A percentile compares a stretch with the other conserved stretches of the same genome.
These are phyloP conservation scores for Nezara viridula DNA, from an alignment of 2,888 invertebrate genomes.

Conservation along the genomic window DNA sequence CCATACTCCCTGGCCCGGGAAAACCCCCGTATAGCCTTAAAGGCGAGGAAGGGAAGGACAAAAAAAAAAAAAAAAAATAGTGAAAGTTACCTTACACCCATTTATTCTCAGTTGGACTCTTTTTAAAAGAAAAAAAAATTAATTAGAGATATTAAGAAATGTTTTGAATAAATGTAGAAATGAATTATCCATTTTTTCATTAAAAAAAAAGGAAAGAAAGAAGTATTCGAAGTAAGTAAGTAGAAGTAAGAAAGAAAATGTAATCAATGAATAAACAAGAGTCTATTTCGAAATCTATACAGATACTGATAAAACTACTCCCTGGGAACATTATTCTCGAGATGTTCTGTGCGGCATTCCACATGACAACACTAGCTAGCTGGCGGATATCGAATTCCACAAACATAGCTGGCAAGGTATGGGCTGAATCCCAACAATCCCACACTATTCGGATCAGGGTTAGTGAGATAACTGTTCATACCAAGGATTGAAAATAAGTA, in stretches of 20 bases:
- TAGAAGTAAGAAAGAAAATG: neutral
- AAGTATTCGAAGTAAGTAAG: no score
- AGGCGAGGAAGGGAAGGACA: no score
- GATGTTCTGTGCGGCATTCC: neutral
- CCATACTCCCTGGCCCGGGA: no score
- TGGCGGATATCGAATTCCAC: constrained; percentile 1
- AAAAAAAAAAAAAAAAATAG: no score
- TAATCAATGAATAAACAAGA: neutral
- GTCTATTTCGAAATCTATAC: neutral
- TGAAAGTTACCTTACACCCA: no score
- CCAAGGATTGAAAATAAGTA: neutral
- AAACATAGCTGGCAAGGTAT: neutral
- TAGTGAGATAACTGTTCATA: neutral
- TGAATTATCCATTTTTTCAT: no score
- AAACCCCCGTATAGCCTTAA: no score
- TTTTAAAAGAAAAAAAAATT: no score
- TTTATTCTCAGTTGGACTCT: no score
- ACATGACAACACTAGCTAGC: neutral
- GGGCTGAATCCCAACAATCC: constrained; percentile 12
- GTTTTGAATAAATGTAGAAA: no score
- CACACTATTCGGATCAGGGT: neutral
- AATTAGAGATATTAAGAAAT: no score
- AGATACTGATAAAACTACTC: neutral
- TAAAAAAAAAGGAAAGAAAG: no score
- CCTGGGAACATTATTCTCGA: neutral